A percentile compares a stretch with the other conserved stretches of the same genome.
Evolutionary conservation across 2,888 invertebrate species (phyloP).

Genomic region (Hermodice carunculata): DNA sequence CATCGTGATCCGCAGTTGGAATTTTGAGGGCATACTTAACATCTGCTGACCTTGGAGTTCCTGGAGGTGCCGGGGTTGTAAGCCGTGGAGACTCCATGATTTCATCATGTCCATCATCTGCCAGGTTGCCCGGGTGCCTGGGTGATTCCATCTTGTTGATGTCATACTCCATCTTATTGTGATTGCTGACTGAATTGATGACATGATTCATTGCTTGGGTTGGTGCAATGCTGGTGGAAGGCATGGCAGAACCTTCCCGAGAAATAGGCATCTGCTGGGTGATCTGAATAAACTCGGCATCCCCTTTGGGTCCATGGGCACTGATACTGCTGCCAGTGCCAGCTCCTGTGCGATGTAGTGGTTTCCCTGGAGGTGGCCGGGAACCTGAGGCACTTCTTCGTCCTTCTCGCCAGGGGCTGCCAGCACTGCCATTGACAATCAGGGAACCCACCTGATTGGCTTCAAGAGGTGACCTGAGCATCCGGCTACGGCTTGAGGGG

Average conservation of each 20-base stretch:
- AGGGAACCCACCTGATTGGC: no score
- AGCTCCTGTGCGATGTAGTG: constrained; percentile 14
- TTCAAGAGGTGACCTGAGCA: no score
- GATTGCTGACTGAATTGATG: not conserved
- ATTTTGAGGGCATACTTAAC: constrained; percentile 6
- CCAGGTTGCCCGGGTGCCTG: not conserved
- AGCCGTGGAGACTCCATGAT: no score
- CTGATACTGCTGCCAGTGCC: constrained; percentile 29
- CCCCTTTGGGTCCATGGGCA: constrained; percentile 34
- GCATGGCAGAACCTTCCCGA: constrained; percentile 2
- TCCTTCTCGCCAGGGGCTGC: no score
- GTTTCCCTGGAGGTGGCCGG: constrained; percentile 24
- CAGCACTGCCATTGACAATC: no score
- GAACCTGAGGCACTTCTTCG: constrained; percentile 19
- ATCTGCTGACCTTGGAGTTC: not conserved
- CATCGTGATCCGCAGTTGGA: constrained; percentile 1
- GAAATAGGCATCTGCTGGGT: constrained; percentile 52
- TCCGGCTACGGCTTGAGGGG: no score
- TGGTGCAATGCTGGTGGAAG: constrained; percentile 1
- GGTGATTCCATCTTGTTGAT: constrained; percentile 3
- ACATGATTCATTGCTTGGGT: constrained; percentile 5
- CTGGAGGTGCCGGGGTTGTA: no score
- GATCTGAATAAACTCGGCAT: constrained; percentile 57
- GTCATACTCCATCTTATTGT: not conserved
- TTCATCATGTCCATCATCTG: not conserved